Conservation (phyloP, 2,888 invertebrate species). For the Dicroscelio sp. region DNA sequence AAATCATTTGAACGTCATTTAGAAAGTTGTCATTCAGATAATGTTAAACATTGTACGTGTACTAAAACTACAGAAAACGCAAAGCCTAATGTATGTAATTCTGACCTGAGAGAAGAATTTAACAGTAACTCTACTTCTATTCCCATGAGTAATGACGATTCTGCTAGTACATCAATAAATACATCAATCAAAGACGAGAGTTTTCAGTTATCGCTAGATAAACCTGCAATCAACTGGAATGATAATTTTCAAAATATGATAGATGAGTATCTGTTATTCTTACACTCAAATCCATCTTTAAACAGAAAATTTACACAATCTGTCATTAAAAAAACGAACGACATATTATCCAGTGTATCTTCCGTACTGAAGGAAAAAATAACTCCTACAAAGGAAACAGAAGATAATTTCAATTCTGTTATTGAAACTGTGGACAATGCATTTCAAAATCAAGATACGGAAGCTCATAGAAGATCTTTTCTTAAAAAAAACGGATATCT, state of each 20-base stretch:
- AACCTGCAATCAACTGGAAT: not conserved
- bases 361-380: not conserved
- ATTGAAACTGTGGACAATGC: not conserved
- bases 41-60: too few relatives aligned
- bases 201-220: not conserved
- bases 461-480: not conserved
- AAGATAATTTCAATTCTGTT: not conserved
- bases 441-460: constrained; percentile 12
- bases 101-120: not conserved
- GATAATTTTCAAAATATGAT: not conserved
- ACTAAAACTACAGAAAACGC: too few relatives aligned
- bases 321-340: not conserved
- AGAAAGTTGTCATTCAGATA: too few relatives aligned
- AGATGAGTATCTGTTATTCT: not conserved
- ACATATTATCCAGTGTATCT: constrained; percentile 7
- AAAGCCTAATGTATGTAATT: too few relatives aligned
- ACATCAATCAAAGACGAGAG: too few relatives aligned
- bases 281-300: not conserved
- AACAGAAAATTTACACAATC: constrained; percentile 4
- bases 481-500: not conserved
- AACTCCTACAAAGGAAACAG: constrained; percentile 14
- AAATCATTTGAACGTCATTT: too few relatives aligned
- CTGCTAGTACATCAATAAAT: too few relatives aligned
- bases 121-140: not conserved
- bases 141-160: too few relatives aligned